Base-by-base conservation (phyloP, 2,113 vertebrate species). In the Halichoeres trimaculatus region DNA sequence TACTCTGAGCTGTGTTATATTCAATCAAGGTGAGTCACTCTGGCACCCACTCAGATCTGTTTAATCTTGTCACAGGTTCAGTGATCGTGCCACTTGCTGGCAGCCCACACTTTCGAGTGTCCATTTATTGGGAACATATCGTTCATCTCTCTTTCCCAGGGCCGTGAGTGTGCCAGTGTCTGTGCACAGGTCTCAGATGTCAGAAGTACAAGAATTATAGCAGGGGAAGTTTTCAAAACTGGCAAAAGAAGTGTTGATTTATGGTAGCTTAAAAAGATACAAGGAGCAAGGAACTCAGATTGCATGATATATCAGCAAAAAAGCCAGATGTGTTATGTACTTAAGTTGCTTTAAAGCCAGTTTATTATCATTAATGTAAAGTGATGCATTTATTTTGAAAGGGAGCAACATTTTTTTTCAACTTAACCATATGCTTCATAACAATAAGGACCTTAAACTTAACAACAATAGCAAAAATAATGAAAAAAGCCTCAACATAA, bases 11-110 rank as follows among this genome's bases (percentile, higher is more conserved):
- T 1, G 17, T 11, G 38, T 48, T 43, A 34, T 57, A 78, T 86
- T 85, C 79, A 88, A 87, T 85, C 74, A 85, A 74, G 78, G 71
- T 73, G 69, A 81, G 74, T 84, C 69, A 77, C 64, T 75, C 56
- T 65, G 69, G 62, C 69, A 60, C 35, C 56, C 53, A 40, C 73
- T 69, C 59, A 17, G 75, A 72, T 85, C 61, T 72, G 70, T 85
- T 64, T 72, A 75, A 87, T 88, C 64, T 78, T 66, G 66, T 65
- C 63, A 71, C 62, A 70, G 74, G 63, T 85, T 59, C 65, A 76
- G 35, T 68, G 20, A 47, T 30, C 66, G 47, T 63, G 41, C 36
- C 6, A 24, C 54, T 62, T 22, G 26, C 24, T 41, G 57, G 30
- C 24, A 22, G 56, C 54, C 45, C 8, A 35, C 73, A 63, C 59